Percentiles rank a stretch among this genome's conserved stretches.
Conservation (phyloP, 2,888 invertebrate species). For the Rhabditophanes sp. region DNA sequence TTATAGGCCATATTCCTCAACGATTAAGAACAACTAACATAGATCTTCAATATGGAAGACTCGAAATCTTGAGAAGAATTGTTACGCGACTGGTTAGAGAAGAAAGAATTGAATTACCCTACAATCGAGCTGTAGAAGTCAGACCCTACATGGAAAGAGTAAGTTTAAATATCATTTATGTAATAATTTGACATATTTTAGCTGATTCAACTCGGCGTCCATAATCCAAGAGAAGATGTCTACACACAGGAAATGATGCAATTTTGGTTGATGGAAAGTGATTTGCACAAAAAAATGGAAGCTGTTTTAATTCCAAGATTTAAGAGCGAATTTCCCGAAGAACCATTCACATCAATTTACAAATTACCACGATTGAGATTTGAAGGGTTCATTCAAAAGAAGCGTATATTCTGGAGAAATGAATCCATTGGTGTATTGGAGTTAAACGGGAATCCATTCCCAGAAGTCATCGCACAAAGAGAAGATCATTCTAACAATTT, state of each 20-base stretch:
- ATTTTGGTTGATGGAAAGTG: slow-evolving; percentile 38
- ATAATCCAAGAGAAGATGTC: slow-evolving; percentile 27
- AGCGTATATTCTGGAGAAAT: too few relatives aligned
- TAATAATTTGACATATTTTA: slow-evolving; percentile 12
- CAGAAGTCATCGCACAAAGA: too few relatives aligned
- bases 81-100: slow-evolving; percentile 36
- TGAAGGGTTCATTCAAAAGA: slow-evolving; percentile 16
- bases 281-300: slow-evolving; percentile 15
- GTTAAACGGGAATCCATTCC: too few relatives aligned
- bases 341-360: slow-evolving; percentile 34
- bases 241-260: slow-evolving; percentile 39
- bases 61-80: slow-evolving; percentile 29
- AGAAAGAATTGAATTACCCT: slow-evolving; percentile 35
- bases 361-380: slow-evolving; percentile 27
- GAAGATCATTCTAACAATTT: too few relatives aligned
- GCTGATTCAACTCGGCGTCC: slow-evolving; percentile 37
- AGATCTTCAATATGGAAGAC: slow-evolving; percentile 10
- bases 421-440: too few relatives aligned
- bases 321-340: slow-evolving; percentile 7
- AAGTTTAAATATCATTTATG: slow-evolving; percentile 1
- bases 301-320: slow-evolving; percentile 14
- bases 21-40: slow-evolving; percentile 27
- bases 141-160: slow-evolving; percentile 39
- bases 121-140: slow-evolving; percentile 39
- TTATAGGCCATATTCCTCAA: slow-evolving; percentile 38